phyloP scores from a whole-genome alignment of 2,113 vertebrate genomes.

The Suricata suricatta region DNA sequence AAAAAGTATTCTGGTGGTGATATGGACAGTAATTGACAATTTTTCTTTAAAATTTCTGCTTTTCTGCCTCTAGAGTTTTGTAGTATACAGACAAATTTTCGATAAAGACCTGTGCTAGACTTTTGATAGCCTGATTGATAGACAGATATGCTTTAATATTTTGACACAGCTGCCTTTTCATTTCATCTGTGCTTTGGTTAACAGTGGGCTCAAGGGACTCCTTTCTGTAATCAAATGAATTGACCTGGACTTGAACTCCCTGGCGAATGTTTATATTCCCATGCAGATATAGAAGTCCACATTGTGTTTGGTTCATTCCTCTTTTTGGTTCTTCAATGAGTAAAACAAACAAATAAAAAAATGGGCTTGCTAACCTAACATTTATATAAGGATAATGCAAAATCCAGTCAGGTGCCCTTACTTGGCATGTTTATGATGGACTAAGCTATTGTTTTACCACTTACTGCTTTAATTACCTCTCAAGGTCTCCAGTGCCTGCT shows the following conservation, averaged over 20 bases:
- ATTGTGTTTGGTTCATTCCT: constrained; percentile 37
- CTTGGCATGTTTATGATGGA: constrained; percentile 25
- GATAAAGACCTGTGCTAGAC: constrained; percentile 35
- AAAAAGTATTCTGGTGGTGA: background rate
- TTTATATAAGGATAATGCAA: constrained; percentile 40
- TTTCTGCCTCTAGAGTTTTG: constrained; percentile 34
- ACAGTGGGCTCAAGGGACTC: background rate
- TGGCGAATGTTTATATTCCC: constrained; percentile 39
- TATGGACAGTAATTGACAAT: constrained; percentile 30
- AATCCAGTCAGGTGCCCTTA: background rate
- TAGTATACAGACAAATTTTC: constrained; percentile 40
- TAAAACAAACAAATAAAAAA: background rate
- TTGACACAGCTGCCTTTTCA: constrained; percentile 29
- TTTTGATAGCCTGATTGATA: background rate
- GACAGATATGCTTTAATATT: background rate
- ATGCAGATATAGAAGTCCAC: background rate
- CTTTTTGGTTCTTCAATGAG: constrained; percentile 16
- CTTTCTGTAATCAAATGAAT: constrained; percentile 27
- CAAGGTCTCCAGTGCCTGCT: constrained; percentile 25
- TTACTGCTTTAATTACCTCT: constrained; percentile 47
- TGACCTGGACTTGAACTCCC: constrained; percentile 29
- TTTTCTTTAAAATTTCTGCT: constrained; percentile 29
- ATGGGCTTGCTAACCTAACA: background rate
- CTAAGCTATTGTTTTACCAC: constrained; percentile 18
- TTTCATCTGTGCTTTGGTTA: constrained; percentile 44